Percentiles rank a stretch among this genome's conserved stretches.
These are phyloP conservation scores for Apteryx owenii DNA, from an alignment of 2,113 vertebrate genomes.

Conservation along the genomic window DNA sequence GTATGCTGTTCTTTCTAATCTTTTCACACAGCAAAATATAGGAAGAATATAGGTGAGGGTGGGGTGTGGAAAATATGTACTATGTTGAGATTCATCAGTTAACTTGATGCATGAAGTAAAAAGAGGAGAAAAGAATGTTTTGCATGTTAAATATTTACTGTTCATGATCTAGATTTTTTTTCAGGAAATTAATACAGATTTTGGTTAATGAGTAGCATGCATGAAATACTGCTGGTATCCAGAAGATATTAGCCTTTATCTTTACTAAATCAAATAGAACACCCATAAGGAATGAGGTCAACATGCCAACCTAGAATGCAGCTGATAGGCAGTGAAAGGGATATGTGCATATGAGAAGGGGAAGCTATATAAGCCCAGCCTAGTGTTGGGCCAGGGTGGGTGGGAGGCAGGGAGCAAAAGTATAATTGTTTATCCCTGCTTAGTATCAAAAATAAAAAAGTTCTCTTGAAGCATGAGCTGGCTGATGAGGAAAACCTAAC, in stretches of 20 bases:
- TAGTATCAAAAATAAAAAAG: not conserved
- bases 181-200: not conserved
- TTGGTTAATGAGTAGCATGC: not conserved
- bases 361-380: not conserved
- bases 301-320: not conserved
- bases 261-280: not conserved
- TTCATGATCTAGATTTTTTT: not conserved
- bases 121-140: not conserved
- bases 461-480: not conserved
- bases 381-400: no score
- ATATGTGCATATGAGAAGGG: not conserved
- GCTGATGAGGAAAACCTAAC: not conserved
- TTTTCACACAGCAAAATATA: not conserved
- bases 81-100: not conserved
- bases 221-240: not conserved
- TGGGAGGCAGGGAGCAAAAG: no score
- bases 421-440: not conserved
- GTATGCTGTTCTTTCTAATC: not conserved
- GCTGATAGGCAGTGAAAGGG: not conserved
- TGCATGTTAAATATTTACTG: not conserved
- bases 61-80: not conserved
- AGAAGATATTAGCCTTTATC: not conserved
- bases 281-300: not conserved
- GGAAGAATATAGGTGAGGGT: not conserved
- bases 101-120: not conserved